phyloP scores from a whole-genome alignment of 1,140 invertebrate genomes.

The Trypoxylus dichotomus region DNA sequence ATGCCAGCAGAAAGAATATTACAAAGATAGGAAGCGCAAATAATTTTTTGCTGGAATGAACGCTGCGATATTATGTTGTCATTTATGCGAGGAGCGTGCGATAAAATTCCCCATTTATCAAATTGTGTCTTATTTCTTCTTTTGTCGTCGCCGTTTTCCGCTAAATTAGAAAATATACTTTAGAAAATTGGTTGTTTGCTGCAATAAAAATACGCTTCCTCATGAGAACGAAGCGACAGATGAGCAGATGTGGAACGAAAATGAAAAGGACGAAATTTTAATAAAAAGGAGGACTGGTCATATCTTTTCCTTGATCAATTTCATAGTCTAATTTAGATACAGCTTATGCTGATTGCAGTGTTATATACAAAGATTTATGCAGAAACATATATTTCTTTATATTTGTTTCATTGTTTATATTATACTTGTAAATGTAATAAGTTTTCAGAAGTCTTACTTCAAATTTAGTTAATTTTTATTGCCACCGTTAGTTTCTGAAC shows the following conservation, averaged over 20 bases:
- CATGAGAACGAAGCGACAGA: neutral
- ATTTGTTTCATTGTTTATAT: no score
- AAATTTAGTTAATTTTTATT: no score
- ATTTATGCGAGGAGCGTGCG: slow-evolving; percentile 5
- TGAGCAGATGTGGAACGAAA: slow-evolving; percentile 12
- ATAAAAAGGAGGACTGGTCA: neutral
- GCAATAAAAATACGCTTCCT: neutral
- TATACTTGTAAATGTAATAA: no score
- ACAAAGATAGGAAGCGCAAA: neutral
- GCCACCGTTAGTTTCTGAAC: no score
- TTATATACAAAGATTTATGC: neutral
- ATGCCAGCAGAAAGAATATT: neutral
- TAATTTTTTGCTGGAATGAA: neutral
- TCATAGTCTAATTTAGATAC: neutral
- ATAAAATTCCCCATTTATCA: slow-evolving; percentile 27
- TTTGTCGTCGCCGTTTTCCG: slow-evolving; percentile 36
- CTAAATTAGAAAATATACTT: slow-evolving; percentile 40
- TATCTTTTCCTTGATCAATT: no score
- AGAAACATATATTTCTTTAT: no score
- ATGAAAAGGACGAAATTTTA: slow-evolving; percentile 20
- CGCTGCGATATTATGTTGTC: slow-evolving; percentile 16
- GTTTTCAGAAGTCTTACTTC: no score
- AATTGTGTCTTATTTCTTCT: slow-evolving; percentile 32
- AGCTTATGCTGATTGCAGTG: neutral
- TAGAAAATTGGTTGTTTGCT: slow-evolving; percentile 36